Evolutionary conservation across 2,113 vertebrate species (phyloP).

Genomic region (Pteropus alecto): DNA sequence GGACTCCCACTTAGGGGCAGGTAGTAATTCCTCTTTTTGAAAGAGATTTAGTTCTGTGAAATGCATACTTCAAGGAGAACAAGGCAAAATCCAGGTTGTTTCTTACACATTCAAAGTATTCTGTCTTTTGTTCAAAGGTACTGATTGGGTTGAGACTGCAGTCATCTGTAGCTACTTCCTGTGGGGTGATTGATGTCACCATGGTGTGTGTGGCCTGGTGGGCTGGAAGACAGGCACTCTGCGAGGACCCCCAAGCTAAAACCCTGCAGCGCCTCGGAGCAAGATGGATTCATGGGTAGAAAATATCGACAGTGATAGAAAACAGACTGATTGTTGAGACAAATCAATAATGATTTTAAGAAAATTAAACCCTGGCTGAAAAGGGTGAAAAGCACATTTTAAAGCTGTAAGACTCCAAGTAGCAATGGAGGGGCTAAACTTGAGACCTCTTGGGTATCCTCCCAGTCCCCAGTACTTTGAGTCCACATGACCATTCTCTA

Average conservation of each 20-base stretch:
- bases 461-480: not conserved
- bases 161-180: conserved; percentile 15
- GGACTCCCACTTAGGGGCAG: not conserved
- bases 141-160: not conserved
- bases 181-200: conserved; percentile 9
- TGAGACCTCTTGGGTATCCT: not conserved
- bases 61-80: conserved; percentile 19
- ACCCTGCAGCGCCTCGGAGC: not conserved
- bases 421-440: not conserved
- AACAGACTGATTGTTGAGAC: conserved; percentile 18
- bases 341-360: conserved; percentile 64
- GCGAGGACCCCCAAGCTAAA: not conserved
- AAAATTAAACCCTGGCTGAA: conserved; percentile 53
- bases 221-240: not conserved
- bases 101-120: not conserved
- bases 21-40: not conserved
- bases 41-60: not conserved
- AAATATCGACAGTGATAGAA: conserved; percentile 39
- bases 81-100: not conserved
- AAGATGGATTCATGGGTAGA: not conserved
- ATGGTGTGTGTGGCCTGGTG: not conserved
- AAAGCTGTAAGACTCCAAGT: not conserved
- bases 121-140: conserved; percentile 10
- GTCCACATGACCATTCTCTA: not conserved
- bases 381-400: conserved; percentile 34